Conservation (phyloP, 2,888 invertebrate species). For the Chirona hameri region DNA sequence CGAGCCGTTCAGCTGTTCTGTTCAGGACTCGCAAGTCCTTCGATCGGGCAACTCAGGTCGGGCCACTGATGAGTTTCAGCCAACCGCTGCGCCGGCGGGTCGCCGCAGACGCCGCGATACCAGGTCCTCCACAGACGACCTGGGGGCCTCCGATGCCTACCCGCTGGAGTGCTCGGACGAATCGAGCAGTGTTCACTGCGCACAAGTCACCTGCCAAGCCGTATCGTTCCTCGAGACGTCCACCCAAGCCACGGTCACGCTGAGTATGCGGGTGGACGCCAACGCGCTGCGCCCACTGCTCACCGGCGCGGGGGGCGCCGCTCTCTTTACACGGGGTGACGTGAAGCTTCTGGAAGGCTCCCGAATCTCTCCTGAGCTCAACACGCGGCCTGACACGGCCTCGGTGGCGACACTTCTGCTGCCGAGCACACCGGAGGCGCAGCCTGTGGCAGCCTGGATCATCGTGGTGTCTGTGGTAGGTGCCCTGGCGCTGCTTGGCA, state of each 20-base stretch:
- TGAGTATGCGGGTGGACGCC: background rate
- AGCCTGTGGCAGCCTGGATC: constrained; percentile 1
- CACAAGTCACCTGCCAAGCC: background rate
- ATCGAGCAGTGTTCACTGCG: background rate
- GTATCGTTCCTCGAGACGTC: background rate
- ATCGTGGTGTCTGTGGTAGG: background rate
- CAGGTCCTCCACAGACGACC: background rate
- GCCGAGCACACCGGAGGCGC: background rate
- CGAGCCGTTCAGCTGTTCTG: background rate
- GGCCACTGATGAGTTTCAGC: background rate
- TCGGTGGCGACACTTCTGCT: background rate
- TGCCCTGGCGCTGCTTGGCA: background rate
- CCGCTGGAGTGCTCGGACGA: background rate
- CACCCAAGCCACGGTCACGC: background rate
- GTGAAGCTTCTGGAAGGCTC: background rate
- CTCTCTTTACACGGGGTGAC: background rate
- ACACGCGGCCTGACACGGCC: constrained; percentile 7
- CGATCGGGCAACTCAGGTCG: no score
- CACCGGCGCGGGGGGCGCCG: background rate
- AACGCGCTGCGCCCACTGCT: background rate
- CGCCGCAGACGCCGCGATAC: background rate
- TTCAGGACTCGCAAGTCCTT: background rate
- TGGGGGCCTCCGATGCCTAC: background rate
- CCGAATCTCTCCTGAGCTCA: background rate
- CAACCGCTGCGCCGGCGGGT: background rate